These are phyloP conservation scores for Ceriagrion tenellum DNA, from an alignment of 2,888 invertebrate species.

Conservation along the genomic window DNA sequence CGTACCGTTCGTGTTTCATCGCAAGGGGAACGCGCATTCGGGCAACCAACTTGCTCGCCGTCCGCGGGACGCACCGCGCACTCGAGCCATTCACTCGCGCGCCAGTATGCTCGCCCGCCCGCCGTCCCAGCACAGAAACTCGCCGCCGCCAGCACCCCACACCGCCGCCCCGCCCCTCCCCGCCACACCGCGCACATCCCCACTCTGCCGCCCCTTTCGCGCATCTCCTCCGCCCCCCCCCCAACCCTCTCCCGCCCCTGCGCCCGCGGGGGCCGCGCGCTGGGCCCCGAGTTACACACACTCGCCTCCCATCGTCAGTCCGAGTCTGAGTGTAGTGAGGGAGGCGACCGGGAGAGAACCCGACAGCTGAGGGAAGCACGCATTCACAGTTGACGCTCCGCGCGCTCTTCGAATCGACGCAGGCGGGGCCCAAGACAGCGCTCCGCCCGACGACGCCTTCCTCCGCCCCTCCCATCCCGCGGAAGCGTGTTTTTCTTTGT, in stretches of 20 bases:
- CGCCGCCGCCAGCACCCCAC: neutral
- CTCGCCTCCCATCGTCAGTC: neutral
- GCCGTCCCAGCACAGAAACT: neutral
- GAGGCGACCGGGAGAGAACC: neutral
- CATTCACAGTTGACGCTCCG: too few relatives aligned
- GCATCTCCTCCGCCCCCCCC: neutral
- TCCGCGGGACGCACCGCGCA: neutral
- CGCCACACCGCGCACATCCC: too few relatives aligned
- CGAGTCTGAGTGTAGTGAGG: neutral
- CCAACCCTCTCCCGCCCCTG: neutral
- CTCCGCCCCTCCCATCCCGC: neutral
- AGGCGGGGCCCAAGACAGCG: neutral
- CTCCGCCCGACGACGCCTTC: neutral
- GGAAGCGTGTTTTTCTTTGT: too few relatives aligned
- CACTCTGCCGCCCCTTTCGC: neutral
- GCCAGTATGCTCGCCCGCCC: neutral
- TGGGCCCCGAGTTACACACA: neutral
- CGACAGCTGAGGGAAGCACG: neutral
- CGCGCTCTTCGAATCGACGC: too few relatives aligned
- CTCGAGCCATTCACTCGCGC: too few relatives aligned
- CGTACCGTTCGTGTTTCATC: too few relatives aligned
- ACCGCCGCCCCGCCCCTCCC: neutral
- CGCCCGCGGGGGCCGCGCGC: neutral
- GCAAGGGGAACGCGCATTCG: too few relatives aligned
- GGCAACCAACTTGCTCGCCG: neutral